Base-by-base conservation (phyloP, 1,140 invertebrate genomes). In the Cydia strobilella region DNA sequence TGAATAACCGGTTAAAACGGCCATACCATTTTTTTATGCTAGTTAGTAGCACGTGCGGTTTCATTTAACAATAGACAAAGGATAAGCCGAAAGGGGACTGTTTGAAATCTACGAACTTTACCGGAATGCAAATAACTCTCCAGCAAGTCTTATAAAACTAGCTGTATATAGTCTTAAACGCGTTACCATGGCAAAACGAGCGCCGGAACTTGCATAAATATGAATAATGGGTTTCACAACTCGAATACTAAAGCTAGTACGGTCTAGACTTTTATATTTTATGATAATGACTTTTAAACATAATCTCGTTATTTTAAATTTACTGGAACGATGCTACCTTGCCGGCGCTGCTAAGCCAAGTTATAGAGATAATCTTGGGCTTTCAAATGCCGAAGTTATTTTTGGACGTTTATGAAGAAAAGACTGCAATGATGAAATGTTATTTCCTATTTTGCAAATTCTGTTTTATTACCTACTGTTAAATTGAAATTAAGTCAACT, bases 151-250 rank as follows among this genome's bases (percentile, higher is more conserved):
- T 10, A 54, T n/a, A 59, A 23, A 23, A 23, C 54, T 59, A 23
- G 54, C 54, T 59, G 15, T 23, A 59, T 59, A 23, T 23, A 59
- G 54, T 59, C 3, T 59, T 23, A 23, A 59, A 23, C 54, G 10
- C 54, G 54, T 23, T 59, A 59, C 54, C 15, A 59, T 23, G 20
- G 18, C n/a, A 59, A 1, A 7, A 18, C 10, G 75, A 72, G 73
- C 76, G 51, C 63, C 27, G 74, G 71, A 80, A 82, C 77, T 84
- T 83, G 77, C 79, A 84, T 84, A 82, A 86, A 86, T 82, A 82
- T 84, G 79, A 84, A 81, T 79, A 82, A 86, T 77, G 82, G 80
- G 77, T 82, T 83, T 82, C 77, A 78, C 79, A 82, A 83, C 77
- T 79, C 69, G 76, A 75, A 80, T 81, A 74, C 77, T 79, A 82